Conservation (phyloP, 2,797 vertebrate genomes). For the Gastrophryne carolinensis region DNA sequence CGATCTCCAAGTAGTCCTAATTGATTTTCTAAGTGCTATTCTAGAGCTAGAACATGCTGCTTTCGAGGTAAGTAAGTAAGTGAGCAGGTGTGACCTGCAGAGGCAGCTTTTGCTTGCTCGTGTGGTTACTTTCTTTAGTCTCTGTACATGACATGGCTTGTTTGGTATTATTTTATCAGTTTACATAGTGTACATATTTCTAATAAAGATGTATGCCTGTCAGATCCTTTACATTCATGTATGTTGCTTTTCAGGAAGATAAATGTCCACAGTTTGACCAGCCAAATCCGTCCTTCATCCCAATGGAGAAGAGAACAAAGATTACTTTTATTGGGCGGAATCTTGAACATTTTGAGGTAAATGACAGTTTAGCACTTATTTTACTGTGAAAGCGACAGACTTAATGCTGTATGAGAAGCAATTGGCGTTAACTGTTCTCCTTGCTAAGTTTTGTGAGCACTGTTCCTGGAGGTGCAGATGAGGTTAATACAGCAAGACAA, state of each 20-base stretch:
- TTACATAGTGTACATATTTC: background rate
- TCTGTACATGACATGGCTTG: background rate
- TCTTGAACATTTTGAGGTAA: slow-evolving; percentile 63
- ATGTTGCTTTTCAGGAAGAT: slow-evolving; percentile 64
- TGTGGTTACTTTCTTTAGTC: background rate
- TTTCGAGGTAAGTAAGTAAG: background rate
- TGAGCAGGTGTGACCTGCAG: background rate
- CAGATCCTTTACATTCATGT: too few relatives aligned
- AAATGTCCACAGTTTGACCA: slow-evolving; percentile 72
- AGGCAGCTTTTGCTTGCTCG: background rate
- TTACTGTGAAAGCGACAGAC: too few relatives aligned
- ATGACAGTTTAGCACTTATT: background rate
- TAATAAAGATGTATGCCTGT: background rate
- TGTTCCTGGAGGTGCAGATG: too few relatives aligned
- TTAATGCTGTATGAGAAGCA: too few relatives aligned
- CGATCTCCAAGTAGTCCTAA: background rate
- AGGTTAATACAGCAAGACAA: too few relatives aligned
- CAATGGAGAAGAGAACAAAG: slow-evolving; percentile 65
- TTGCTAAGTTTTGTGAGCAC: too few relatives aligned
- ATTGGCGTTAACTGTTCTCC: too few relatives aligned
- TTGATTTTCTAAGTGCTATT: background rate
- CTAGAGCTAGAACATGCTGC: background rate
- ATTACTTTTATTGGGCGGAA: slow-evolving; percentile 71
- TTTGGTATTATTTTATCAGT: background rate
- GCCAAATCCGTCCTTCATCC: slow-evolving; percentile 68